A percentile compares a stretch with the other conserved stretches of the same genome.
Evolutionary conservation across 2,888 invertebrate genomes (phyloP).

Genomic region (Acanthopleura granulata): DNA sequence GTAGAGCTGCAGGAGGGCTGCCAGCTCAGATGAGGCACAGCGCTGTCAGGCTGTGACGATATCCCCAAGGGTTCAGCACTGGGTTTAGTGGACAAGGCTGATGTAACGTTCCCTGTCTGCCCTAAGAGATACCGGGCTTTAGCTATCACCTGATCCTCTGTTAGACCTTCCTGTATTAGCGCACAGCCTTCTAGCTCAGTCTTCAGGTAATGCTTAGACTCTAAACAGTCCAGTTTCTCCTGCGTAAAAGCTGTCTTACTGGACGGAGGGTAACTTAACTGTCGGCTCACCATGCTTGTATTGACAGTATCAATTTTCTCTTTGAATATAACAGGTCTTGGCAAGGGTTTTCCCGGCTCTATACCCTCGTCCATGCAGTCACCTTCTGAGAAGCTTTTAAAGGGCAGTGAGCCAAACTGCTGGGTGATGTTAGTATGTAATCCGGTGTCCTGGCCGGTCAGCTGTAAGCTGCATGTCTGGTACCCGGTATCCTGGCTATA

Average conservation of each 20-base stretch:
- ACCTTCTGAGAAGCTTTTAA: constrained; percentile 29
- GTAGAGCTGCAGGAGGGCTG: constrained; percentile 10
- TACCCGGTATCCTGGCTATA: constrained; percentile 62
- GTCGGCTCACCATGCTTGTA: not conserved
- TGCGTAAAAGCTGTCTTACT: not conserved
- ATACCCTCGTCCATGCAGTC: not conserved
- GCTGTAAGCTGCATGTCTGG: constrained; percentile 60
- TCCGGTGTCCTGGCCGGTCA: constrained; percentile 52
- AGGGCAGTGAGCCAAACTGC: constrained; percentile 48
- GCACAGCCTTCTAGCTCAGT: constrained; percentile 8
- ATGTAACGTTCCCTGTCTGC: not conserved
- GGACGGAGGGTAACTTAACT: not conserved
- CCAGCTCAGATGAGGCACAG: not conserved
- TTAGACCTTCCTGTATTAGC: not conserved
- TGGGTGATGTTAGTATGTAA: constrained; percentile 49
- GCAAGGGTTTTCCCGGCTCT: not conserved
- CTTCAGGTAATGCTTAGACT: not conserved
- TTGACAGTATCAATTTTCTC: not conserved
- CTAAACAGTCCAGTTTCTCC: not conserved
- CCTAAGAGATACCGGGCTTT: constrained; percentile 6
- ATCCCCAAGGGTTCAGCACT: not conserved
- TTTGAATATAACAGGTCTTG: not conserved
- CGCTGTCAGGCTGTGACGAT: not conserved
- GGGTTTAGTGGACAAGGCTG: not conserved
- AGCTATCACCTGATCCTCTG: constrained; percentile 13